phyloP scores from a whole-genome alignment of 2,888 invertebrate species.

The Tuberolachnus salignus region DNA sequence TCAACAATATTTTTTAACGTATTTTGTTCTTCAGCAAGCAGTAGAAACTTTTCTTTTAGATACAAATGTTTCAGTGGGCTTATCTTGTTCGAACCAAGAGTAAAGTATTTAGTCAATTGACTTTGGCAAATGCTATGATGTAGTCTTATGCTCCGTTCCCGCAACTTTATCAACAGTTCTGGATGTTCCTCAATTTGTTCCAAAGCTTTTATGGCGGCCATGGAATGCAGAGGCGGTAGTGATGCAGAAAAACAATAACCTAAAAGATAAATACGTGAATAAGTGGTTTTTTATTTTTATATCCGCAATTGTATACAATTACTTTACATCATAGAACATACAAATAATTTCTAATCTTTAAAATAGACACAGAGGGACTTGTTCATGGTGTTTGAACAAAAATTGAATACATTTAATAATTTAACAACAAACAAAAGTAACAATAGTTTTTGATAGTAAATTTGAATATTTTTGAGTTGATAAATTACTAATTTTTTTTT shows the following conservation, averaged over 20 bases:
- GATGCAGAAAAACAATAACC: slow-evolving; percentile 98
- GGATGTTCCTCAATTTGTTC: slow-evolving; percentile 75
- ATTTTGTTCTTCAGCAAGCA: slow-evolving; percentile 64
- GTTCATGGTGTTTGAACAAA: too few relatives aligned
- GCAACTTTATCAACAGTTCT: slow-evolving; percentile 69
- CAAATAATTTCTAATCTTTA: too few relatives aligned
- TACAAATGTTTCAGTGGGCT: slow-evolving; percentile 81
- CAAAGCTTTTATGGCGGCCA: slow-evolving; percentile 82
- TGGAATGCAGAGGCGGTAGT: slow-evolving; percentile 87
- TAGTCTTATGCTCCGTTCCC: slow-evolving; percentile 67
- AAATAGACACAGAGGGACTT: too few relatives aligned
- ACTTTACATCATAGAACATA: background rate
- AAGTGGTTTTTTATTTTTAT: background rate
- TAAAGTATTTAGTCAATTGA: slow-evolving; percentile 62
- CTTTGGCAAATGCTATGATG: slow-evolving; percentile 65
- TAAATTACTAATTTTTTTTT: too few relatives aligned
- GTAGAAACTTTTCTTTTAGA: slow-evolving; percentile 66
- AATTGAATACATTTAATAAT: too few relatives aligned
- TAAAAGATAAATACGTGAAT: slow-evolving; percentile 59
- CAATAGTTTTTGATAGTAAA: too few relatives aligned
- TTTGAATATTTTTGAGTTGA: too few relatives aligned
- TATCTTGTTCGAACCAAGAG: slow-evolving; percentile 68
- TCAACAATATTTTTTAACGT: slow-evolving; percentile 71
- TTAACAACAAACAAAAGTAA: too few relatives aligned
- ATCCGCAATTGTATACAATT: background rate